Percentiles rank a stretch among this genome's conserved stretches.
phyloP scores from a whole-genome alignment of 1,140 invertebrate genomes.

The Latrodectus geometricus region DNA sequence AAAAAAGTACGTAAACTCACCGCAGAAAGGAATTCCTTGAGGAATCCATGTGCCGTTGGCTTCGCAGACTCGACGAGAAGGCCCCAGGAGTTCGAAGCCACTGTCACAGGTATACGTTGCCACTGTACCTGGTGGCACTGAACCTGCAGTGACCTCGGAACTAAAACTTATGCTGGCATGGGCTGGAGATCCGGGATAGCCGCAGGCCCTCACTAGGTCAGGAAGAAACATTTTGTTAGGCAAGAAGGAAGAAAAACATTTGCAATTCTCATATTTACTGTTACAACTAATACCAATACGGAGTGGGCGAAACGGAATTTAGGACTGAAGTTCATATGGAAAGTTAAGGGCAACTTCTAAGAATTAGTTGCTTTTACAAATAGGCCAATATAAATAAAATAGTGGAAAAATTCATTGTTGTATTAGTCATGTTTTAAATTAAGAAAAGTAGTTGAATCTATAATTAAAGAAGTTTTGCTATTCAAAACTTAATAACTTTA shows the following conservation, averaged over 20 bases:
- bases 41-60: conserved; percentile 85
- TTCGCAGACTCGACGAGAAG: conserved; percentile 81
- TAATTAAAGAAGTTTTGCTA: too few species aligned
- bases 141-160: conserved; percentile 70
- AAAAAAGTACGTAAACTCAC: conserved; percentile 75
- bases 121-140: conserved; percentile 76
- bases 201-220: conserved; percentile 72
- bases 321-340: too few species aligned
- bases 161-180: conserved; percentile 86
- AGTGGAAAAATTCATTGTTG: too few species aligned
- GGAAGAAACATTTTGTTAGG: conserved; percentile 9
- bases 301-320: too few species aligned
- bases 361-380: too few species aligned
- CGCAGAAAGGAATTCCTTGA: conserved; percentile 92
- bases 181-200: conserved; percentile 92
- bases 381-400: too few species aligned
- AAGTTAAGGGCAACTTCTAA: too few species aligned
- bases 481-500: too few species aligned
- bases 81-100: conserved; percentile 91
- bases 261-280: too few species aligned
- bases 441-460: too few species aligned
- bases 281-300: too few species aligned
- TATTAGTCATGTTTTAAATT: too few species aligned
- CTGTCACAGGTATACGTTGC: conserved; percentile 89
- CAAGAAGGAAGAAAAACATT: background rate